phyloP scores from a whole-genome alignment of 2,113 vertebrate species.

The Sciurus niger region DNA sequence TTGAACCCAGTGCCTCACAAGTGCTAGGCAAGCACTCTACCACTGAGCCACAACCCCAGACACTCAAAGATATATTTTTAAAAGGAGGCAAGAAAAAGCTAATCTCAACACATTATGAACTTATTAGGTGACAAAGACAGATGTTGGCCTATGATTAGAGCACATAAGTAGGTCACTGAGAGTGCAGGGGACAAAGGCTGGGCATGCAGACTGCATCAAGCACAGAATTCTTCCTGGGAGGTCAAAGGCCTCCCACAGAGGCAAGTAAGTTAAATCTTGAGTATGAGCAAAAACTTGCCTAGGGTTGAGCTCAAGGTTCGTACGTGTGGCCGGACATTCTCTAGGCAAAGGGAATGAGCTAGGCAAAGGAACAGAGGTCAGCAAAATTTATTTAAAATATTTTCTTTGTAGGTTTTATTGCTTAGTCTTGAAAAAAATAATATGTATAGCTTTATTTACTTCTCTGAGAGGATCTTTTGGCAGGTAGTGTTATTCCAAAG shows the following conservation, averaged over 20 bases:
- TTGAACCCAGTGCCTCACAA: too few relatives aligned
- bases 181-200: neutral
- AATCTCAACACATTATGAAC: neutral
- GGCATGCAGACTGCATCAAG: neutral
- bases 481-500: neutral
- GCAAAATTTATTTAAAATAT: neutral
- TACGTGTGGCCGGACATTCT: neutral
- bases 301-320: neutral
- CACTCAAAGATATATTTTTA: neutral
- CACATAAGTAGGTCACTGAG: neutral
- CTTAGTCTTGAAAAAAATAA: conserved; percentile 39
- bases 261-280: neutral
- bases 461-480: conserved; percentile 14
- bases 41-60: too few relatives aligned
- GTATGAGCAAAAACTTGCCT: neutral
- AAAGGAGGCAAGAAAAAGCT: neutral
- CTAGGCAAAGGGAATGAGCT: neutral
- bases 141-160: neutral
- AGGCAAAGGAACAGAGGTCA: neutral
- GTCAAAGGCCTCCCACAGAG: neutral
- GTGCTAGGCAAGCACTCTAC: too few relatives aligned
- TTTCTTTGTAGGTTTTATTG: neutral
- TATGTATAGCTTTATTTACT: neutral
- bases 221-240: neutral
- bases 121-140: neutral